Conservation (phyloP, 2,888 invertebrate species). For the Choreutis nemorana region DNA sequence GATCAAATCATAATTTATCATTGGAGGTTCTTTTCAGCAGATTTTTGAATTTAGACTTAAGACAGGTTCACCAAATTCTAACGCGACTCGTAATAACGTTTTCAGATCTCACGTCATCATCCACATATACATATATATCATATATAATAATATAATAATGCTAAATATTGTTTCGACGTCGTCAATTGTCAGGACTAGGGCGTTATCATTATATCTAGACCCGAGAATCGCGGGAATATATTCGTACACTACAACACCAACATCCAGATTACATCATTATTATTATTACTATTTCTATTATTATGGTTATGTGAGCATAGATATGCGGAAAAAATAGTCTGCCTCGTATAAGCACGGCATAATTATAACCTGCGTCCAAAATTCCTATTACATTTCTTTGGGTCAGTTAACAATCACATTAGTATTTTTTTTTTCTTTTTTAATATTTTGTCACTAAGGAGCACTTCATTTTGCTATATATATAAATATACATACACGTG, state of each 20-base stretch:
- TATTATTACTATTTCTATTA: conserved; percentile 33
- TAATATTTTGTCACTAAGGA: no score
- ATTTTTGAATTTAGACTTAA: conserved; percentile 14
- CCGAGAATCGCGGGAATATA: conserved; percentile 31
- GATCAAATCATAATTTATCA: no score
- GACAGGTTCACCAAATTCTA: conserved; percentile 31
- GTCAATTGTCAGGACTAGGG: conserved; percentile 39
- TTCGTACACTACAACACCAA: conserved; percentile 42
- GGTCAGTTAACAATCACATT: no score
- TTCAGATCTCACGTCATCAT: neutral
- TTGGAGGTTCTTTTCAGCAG: conserved; percentile 60
- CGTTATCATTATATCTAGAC: conserved; percentile 37
- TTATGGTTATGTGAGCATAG: conserved; percentile 34
- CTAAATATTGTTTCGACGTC: no score
- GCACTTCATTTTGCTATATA: no score
- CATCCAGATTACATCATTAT: conserved; percentile 30
- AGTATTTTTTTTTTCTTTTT: no score
- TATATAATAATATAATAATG: conserved; percentile 2
- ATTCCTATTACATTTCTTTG: conserved; percentile 44
- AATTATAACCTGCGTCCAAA: conserved; percentile 50
- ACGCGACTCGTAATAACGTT: conserved; percentile 13
- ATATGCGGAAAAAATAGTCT: conserved; percentile 26
- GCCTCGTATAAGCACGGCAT: conserved; percentile 22
- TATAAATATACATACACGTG: no score
- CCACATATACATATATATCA: conserved; percentile 2